Conservation (phyloP, 53 echinoderm and acorn worm species). For the Pentamera pediparva region DNA sequence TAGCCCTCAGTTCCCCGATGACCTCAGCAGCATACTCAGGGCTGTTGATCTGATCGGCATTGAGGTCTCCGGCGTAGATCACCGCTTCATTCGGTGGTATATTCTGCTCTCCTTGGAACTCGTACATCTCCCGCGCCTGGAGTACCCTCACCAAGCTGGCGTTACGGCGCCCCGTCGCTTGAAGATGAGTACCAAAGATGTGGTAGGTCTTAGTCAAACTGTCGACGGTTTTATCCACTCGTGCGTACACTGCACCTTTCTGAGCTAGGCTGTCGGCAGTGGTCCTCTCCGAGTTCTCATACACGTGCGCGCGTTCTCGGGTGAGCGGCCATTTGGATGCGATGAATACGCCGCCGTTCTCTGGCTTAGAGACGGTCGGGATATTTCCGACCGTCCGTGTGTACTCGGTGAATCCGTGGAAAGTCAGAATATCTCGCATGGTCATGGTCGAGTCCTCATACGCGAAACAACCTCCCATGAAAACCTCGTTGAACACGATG, state of each 20-base stretch:
- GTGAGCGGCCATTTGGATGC: constrained; percentile 72
- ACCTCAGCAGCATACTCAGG: constrained; percentile 44
- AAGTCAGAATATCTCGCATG: constrained; percentile 53
- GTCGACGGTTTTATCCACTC: constrained; percentile 52
- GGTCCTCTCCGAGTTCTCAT: constrained; percentile 40
- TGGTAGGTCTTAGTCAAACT: constrained; percentile 42
- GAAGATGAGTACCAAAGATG: constrained; percentile 73
- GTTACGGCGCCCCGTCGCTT: constrained; percentile 35
- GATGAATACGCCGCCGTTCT: constrained; percentile 74
- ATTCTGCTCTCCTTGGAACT: constrained; percentile 31
- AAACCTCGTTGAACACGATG: constrained; percentile 81
- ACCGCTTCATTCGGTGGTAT: constrained; percentile 56
- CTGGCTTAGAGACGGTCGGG: constrained; percentile 28
- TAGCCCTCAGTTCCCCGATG: constrained; percentile 48
- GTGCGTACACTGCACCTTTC: constrained; percentile 63
- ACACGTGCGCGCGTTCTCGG: constrained; percentile 42
- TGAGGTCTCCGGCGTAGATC: constrained; percentile 67
- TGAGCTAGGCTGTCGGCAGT: constrained; percentile 52
- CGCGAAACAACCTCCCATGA: constrained; percentile 91
- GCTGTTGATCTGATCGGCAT: constrained; percentile 45
- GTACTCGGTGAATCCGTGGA: constrained; percentile 70
- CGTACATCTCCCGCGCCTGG: constrained; percentile 60
- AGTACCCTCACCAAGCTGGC: constrained; percentile 35
- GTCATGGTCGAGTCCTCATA: constrained; percentile 38
- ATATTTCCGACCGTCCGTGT: constrained; percentile 61